Percentiles rank a stretch among this genome's conserved stretches.
These are phyloP conservation scores for Poecilia gillii DNA, from an alignment of 2,797 vertebrate species.

Conservation along the genomic window DNA sequence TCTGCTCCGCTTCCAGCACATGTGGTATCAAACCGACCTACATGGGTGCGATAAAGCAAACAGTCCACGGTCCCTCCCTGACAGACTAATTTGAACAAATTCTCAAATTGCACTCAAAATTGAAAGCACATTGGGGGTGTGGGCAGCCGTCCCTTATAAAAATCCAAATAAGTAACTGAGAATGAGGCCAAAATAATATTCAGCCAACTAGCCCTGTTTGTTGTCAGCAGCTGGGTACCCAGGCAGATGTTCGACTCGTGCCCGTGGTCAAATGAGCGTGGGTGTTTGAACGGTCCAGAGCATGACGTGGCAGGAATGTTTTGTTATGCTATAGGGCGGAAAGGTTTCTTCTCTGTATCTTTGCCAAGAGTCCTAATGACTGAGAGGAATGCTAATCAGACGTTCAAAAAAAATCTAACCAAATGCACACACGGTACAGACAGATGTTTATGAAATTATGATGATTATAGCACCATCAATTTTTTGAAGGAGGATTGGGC, in stretches of 20 bases:
- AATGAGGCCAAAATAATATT: constrained; percentile 75
- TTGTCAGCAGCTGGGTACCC: constrained; percentile 69
- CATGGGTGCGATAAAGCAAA: constrained; percentile 83
- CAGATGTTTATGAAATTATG: constrained; percentile 75
- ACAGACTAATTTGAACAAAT: constrained; percentile 88
- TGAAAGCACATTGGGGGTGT: constrained; percentile 86
- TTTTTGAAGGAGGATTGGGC: constrained; percentile 22
- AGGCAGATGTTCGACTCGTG: constrained; percentile 69
- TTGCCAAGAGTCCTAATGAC: constrained; percentile 73
- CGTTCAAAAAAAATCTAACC: constrained; percentile 75
- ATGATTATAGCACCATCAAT: constrained; percentile 48
- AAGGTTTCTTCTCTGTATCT: constrained; percentile 61
- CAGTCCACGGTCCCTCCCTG: constrained; percentile 79
- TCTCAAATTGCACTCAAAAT: constrained; percentile 88
- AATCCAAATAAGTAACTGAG: constrained; percentile 82
- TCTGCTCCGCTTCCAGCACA: constrained; percentile 71
- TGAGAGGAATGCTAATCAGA: constrained; percentile 82
- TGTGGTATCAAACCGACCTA: constrained; percentile 82
- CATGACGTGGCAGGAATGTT: constrained; percentile 66
- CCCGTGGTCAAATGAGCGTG: constrained; percentile 40
- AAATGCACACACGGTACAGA: constrained; percentile 66
- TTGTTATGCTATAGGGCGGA: constrained; percentile 68
- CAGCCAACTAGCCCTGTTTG: constrained; percentile 68
- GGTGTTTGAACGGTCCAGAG: constrained; percentile 42
- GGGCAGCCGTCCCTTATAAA: constrained; percentile 80